Evolutionary conservation across 2,797 vertebrate species (phyloP).

Genomic region (Pangasius sanitwongsei): DNA sequence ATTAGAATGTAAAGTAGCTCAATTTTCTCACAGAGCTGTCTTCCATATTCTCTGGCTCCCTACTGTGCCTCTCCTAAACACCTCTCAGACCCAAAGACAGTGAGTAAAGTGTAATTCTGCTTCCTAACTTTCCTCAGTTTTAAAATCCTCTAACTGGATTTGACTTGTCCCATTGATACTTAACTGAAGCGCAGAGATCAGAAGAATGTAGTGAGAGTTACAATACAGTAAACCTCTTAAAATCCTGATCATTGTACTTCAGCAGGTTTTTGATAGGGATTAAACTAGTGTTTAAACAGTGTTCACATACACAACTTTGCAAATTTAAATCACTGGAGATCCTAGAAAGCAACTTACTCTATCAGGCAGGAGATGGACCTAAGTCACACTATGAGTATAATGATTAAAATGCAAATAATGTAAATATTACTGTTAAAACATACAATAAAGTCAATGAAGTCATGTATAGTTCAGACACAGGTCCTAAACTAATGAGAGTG

Average conservation of each 20-base stretch:
- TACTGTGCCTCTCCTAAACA: not conserved
- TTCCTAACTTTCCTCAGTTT: not conserved
- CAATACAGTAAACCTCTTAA: not conserved
- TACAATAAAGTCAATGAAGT: not conserved
- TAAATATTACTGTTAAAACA: not conserved
- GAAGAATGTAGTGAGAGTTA: constrained; percentile 16
- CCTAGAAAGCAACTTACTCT: not conserved
- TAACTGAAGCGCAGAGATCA: not conserved
- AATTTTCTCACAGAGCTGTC: not conserved
- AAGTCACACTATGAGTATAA: no score
- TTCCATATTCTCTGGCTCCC: not conserved
- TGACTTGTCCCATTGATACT: not conserved
- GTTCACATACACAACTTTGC: not conserved
- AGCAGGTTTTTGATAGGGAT: not conserved
- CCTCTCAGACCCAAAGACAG: no score
- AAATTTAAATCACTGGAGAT: not conserved
- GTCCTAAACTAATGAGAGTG: not conserved
- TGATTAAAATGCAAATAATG: not conserved
- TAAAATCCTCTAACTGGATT: not conserved
- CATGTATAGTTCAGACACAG: not conserved
- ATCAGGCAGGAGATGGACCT: not conserved
- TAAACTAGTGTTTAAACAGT: not conserved
- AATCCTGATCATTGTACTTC: constrained; percentile 7
- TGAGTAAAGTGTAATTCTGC: not conserved
- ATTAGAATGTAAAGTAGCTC: not conserved